Evolutionary conservation across 2,888 invertebrate species (phyloP).

Genomic region (Seira musarum): DNA sequence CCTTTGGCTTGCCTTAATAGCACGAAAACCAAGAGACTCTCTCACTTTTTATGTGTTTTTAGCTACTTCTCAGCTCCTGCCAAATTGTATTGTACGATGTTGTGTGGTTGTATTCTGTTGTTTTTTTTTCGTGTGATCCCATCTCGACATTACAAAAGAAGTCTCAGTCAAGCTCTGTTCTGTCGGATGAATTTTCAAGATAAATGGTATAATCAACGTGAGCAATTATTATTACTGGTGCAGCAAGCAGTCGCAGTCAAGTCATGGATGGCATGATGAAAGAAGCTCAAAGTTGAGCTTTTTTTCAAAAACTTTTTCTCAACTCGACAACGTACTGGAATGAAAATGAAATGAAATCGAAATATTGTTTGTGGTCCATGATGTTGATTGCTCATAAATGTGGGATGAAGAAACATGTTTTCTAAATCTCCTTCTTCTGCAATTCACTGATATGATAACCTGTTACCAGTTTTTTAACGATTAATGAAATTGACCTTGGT

Average conservation of each 20-base stretch:
- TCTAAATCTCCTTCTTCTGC: background rate
- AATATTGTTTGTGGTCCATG: conserved; percentile 1
- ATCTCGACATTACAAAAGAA: conserved; percentile 10
- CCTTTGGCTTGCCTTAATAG: conserved; percentile 14
- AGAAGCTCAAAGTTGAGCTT: background rate
- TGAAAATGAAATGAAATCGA: too few relatives aligned
- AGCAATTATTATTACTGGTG: conserved; percentile 32
- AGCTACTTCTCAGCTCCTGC: background rate
- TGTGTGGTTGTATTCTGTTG: conserved; percentile 4
- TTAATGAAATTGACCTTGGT: conserved; percentile 64
- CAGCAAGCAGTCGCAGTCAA: too few relatives aligned
- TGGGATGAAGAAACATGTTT: conserved; percentile 4
- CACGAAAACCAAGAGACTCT: conserved; percentile 1
- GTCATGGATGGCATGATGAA: conserved; percentile 11
- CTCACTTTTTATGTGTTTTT: background rate
- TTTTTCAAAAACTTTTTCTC: conserved; percentile 1
- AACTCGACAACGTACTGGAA: too few relatives aligned
- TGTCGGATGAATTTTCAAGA: conserved; percentile 55
- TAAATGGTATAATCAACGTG: conserved; percentile 56
- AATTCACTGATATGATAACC: conserved; percentile 42
- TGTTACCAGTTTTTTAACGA: conserved; percentile 50
- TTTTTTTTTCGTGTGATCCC: conserved; percentile 8
- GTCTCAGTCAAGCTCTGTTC: conserved; percentile 22
- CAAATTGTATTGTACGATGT: background rate
- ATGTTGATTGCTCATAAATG: conserved; percentile 9